Evolutionary conservation across 2,113 vertebrate species (phyloP), one percentile per base, ranked within the genome.

Genomic region (Nothocercus nigrocapillus): DNA sequence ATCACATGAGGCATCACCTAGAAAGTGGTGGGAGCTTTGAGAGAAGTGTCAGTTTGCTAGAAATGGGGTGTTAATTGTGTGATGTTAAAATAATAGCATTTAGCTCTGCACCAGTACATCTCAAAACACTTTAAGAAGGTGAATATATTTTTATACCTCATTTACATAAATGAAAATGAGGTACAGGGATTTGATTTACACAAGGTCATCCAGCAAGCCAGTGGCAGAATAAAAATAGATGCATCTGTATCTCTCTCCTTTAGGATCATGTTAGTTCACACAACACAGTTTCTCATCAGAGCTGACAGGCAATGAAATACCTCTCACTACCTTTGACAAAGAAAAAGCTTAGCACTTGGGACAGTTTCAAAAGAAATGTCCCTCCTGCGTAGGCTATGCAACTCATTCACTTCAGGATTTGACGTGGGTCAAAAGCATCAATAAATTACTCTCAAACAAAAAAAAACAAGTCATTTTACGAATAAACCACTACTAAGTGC

Each of bases 111-210:
- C 70, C 83, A 77, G 83, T 74, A 67, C 64, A 27, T 83, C 83
- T 92, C 92, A 72, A 92, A 96, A 90, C 81, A 72, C 77, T 75
- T 82, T 5, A 61, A 72, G 89, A 88, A 92, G 93, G 80, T 92
- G 90, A 97, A 95, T 92, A 95, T 58, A 95, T 94, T 95, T 95
- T 94, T 69, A 85, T 91, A 78, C 36, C 59, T 82, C 3, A 94
- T 96, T 95, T 95, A 51, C 96, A 95, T 94, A 94, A 94, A 66
- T 94, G 89, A 94, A 95, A 95, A 95, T 40, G 82, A 95, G 84
- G 84, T 69, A 54, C 36, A 4, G n/a, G 75, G 78, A 85, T 64
- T 67, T 24, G 78, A 80, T 89, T 89, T 94, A 94, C 27, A 0
- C 91, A 94, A 96, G 94, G 93, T 97, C 94, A 95, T 89, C 76